Conservation (phyloP, 2,113 vertebrate species). For the Salminus brasiliensis region DNA sequence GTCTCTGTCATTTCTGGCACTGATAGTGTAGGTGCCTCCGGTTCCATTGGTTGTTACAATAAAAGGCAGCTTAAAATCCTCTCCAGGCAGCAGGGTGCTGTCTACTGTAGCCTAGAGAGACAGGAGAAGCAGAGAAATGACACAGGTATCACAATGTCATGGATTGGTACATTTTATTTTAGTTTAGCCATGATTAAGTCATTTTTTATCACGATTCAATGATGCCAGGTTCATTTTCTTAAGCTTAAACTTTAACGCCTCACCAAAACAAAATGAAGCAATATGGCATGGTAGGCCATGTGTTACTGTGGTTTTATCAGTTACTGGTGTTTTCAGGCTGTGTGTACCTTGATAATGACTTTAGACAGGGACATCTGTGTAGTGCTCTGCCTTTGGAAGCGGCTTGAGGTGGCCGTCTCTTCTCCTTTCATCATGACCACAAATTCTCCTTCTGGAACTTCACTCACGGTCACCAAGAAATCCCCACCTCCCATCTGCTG, state of each 20-base stretch:
- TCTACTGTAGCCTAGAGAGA: conserved; percentile 59
- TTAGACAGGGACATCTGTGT: conserved; percentile 73
- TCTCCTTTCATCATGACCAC: conserved; percentile 67
- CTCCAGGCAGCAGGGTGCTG: conserved; percentile 67
- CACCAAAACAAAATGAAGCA: too few species aligned
- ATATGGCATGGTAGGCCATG: too few species aligned
- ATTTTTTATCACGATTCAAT: too few species aligned
- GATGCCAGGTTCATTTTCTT: too few species aligned
- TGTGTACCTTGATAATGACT: conserved; percentile 66
- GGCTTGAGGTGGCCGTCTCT: conserved; percentile 62
- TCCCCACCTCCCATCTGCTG: conserved; percentile 65
- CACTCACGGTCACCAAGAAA: conserved; percentile 63
- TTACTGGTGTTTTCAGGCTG: too few species aligned
- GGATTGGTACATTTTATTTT: too few species aligned
- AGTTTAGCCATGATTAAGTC: too few species aligned
- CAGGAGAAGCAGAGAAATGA: neutral
- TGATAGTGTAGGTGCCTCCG: conserved; percentile 58
- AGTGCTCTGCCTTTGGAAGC: conserved; percentile 74
- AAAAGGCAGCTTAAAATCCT: conserved; percentile 57
- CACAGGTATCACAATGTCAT: too few species aligned
- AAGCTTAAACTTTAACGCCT: too few species aligned
- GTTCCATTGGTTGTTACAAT: conserved; percentile 62
- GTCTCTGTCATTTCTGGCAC: conserved; percentile 63
- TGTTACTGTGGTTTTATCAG: too few species aligned
- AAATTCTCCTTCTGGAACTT: conserved; percentile 70